These are phyloP conservation scores for Alligator sinensis DNA, from an alignment of 2,113 vertebrate species.

Conservation along the genomic window DNA sequence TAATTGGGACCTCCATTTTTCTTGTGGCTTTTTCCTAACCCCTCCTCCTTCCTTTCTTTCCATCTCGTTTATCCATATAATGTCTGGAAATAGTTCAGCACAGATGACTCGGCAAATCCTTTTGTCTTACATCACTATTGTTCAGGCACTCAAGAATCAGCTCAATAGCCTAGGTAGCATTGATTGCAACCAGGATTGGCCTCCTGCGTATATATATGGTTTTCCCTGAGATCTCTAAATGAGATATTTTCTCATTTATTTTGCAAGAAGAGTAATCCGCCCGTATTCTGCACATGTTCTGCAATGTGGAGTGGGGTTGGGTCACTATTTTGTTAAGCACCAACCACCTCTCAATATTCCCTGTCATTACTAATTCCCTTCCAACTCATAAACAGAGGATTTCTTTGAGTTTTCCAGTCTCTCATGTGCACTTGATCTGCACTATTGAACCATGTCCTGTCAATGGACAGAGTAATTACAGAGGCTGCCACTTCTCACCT, in stretches of 20 bases:
- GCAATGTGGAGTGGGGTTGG: background rate
- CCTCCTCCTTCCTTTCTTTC: background rate
- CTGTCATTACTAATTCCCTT: constrained; percentile 62
- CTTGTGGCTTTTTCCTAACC: constrained; percentile 8
- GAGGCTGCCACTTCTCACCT: constrained; percentile 36
- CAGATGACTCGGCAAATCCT: constrained; percentile 1
- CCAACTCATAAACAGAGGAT: constrained; percentile 63
- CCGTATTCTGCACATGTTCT: background rate
- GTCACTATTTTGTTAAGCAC: background rate
- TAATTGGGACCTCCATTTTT: constrained; percentile 62
- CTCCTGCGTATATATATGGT: background rate
- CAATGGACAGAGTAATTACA: constrained; percentile 73
- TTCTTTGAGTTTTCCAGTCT: constrained; percentile 68
- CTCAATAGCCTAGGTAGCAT: constrained; percentile 29
- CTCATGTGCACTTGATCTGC: constrained; percentile 50
- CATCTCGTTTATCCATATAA: constrained; percentile 3
- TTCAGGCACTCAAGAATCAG: background rate
- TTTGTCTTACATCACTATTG: constrained; percentile 9
- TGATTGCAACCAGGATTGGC: background rate
- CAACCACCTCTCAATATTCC: constrained; percentile 36
- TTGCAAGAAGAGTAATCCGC: constrained; percentile 34
- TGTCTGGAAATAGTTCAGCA: constrained; percentile 20
- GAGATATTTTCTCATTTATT: constrained; percentile 28
- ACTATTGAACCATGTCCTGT: constrained; percentile 66
- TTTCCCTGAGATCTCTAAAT: background rate